phyloP scores from a whole-genome alignment of 2,888 invertebrate genomes.

The Andrena bucephala region DNA sequence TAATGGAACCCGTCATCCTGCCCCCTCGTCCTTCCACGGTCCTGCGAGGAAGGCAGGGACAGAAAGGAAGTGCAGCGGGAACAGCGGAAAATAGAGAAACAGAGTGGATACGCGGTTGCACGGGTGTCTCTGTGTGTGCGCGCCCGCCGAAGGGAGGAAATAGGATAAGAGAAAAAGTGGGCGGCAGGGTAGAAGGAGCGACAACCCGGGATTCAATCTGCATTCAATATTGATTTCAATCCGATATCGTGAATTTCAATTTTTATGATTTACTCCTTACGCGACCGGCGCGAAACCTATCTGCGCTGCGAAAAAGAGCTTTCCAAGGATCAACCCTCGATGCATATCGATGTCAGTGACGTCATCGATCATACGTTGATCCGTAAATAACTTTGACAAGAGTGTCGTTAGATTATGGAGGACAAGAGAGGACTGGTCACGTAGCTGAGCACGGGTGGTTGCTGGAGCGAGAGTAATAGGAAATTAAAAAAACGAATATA shows the following conservation, averaged over 20 bases:
- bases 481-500: neutral
- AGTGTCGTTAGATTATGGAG: neutral
- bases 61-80: slow-evolving; percentile 42
- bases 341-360: slow-evolving; percentile 52
- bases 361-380: slow-evolving; percentile 56
- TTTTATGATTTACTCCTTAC: slow-evolving; percentile 83
- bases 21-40: slow-evolving; percentile 58
- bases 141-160: slow-evolving; percentile 22
- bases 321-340: slow-evolving; percentile 55
- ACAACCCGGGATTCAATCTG: slow-evolving; percentile 79
- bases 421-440: neutral
- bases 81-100: slow-evolving; percentile 50
- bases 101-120: slow-evolving; percentile 33
- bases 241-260: slow-evolving; percentile 81
- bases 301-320: slow-evolving; percentile 52
- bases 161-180: slow-evolving; percentile 30
- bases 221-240: slow-evolving; percentile 84
- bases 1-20: slow-evolving; percentile 79
- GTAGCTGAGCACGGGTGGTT: neutral
- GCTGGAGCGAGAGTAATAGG: neutral
- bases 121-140: neutral
- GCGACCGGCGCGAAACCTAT: slow-evolving; percentile 52
- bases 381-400: slow-evolving; percentile 40
- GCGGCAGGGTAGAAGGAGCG: slow-evolving; percentile 41
- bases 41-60: slow-evolving; percentile 31